phyloP scores from a whole-genome alignment of 2,888 invertebrate genomes.

The Micropterix aruncella region DNA sequence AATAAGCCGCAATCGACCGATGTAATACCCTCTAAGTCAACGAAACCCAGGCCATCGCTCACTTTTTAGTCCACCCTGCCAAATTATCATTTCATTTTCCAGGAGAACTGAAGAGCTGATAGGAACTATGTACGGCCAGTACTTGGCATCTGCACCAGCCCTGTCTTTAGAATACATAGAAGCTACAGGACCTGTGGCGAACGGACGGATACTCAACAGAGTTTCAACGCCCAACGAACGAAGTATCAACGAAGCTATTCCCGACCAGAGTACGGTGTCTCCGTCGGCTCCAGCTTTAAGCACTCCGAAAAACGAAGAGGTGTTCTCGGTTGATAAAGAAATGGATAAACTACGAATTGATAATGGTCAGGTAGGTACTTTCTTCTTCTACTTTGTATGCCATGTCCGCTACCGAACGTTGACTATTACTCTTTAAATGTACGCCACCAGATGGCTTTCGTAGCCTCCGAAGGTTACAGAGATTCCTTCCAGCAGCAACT shows the following conservation, averaged over 20 bases:
- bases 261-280: slow-evolving; percentile 14
- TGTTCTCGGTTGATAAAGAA: slow-evolving; percentile 8
- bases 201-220: slow-evolving; percentile 8
- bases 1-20: no score
- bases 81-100: slow-evolving; percentile 10
- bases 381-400: no score
- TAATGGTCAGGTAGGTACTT: not conserved
- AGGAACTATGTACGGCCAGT: slow-evolving; percentile 37
- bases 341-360: not conserved
- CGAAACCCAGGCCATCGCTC: not conserved
- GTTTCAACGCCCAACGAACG: not conserved
- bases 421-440: no score
- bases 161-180: slow-evolving; percentile 21
- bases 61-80: not conserved
- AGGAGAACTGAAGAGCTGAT: slow-evolving; percentile 49
- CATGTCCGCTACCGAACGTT: no score
- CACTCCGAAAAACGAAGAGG: not conserved
- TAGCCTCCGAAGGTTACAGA: no score
- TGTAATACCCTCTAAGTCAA: no score
- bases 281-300: slow-evolving; percentile 23
- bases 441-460: no score
- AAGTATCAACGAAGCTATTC: slow-evolving; percentile 9
- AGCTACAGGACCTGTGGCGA: slow-evolving; percentile 15
- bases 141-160: slow-evolving; percentile 33
- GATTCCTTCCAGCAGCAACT: no score